Evolutionary conservation across 2,113 vertebrate genomes (phyloP).

Genomic region (Gnathonemus echidnorhynchus): DNA sequence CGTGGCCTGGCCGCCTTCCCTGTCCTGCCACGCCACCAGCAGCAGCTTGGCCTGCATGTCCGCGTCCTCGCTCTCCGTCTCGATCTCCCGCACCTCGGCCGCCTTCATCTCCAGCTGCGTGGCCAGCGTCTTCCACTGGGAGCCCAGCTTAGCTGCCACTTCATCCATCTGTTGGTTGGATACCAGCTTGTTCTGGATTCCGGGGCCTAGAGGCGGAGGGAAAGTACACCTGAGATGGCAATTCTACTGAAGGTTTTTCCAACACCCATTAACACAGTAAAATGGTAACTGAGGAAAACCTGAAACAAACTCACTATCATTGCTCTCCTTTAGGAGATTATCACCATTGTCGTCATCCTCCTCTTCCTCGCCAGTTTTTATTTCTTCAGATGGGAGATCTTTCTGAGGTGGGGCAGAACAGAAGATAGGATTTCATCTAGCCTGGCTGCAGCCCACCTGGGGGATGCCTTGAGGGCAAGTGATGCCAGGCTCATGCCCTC

Average conservation of each 20-base stretch:
- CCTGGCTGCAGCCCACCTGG: background rate
- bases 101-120: conserved; percentile 87
- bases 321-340: conserved; percentile 93
- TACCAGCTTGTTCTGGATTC: conserved; percentile 79
- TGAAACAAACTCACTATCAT: conserved; percentile 79
- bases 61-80: conserved; percentile 82
- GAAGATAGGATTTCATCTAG: background rate
- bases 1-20: conserved; percentile 78
- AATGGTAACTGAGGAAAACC: conserved; percentile 32
- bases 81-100: conserved; percentile 80
- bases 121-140: conserved; percentile 80
- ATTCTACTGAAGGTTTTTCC: background rate
- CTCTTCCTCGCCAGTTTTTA: conserved; percentile 97
- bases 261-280: background rate
- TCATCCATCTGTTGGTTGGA: conserved; percentile 83
- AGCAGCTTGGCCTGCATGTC: conserved; percentile 90
- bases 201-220: conserved; percentile 66
- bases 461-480: background rate
- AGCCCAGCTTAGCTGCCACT: conserved; percentile 75
- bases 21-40: conserved; percentile 92
- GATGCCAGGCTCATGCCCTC: conserved; percentile 40
- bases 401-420: conserved; percentile 43
- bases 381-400: conserved; percentile 95
- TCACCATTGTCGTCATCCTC: conserved; percentile 95
- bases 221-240: background rate